Evolutionary conservation across 1,140 invertebrate genomes (phyloP).

Genomic region (Philopotamus ludificatus): DNA sequence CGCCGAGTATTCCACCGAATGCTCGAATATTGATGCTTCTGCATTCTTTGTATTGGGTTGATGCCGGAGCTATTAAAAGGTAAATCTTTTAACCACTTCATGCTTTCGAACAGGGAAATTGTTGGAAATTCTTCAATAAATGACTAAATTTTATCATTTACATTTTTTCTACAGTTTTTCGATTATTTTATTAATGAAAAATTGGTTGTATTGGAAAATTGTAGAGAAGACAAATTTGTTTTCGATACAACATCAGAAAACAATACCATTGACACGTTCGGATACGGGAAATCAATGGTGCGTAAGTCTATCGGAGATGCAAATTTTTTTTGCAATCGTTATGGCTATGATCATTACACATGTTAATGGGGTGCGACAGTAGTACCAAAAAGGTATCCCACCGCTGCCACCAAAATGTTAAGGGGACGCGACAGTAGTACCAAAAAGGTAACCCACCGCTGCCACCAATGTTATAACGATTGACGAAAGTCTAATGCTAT

Average conservation of each 20-base stretch:
- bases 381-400: background rate
- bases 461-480: background rate
- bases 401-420: background rate
- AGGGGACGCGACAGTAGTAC: background rate
- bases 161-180: background rate
- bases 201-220: too few species aligned
- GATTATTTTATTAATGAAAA: too few species aligned
- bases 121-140: background rate
- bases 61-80: constrained; percentile 1
- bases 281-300: background rate
- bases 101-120: too few species aligned
- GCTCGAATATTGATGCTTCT: constrained; percentile 1
- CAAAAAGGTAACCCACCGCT: background rate
- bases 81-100: background rate
- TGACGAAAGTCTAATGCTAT: background rate
- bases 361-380: too few species aligned
- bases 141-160: background rate
- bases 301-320: background rate
- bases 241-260: background rate
- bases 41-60: constrained; percentile 3
- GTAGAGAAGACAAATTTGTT: background rate
- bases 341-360: background rate
- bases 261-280: background rate
- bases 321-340: background rate
- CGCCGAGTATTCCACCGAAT: background rate